Percentiles rank a stretch among this genome's conserved stretches.
Evolutionary conservation across 2,888 invertebrate species (phyloP).

Genomic region (Diarsia brunnea): DNA sequence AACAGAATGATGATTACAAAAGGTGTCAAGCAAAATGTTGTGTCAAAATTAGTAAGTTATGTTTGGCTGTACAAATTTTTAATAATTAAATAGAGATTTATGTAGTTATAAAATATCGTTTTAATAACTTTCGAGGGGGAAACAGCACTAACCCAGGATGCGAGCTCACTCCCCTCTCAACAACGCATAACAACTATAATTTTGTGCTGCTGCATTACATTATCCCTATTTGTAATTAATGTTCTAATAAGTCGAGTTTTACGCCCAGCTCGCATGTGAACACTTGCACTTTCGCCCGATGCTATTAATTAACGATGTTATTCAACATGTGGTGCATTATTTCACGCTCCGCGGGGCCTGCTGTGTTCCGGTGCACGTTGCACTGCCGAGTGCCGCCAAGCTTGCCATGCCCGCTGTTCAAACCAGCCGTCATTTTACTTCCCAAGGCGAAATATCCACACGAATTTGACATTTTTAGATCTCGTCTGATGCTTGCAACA

Average conservation of each 20-base stretch:
- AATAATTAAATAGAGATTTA: no score
- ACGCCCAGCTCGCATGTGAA: slow-evolving; percentile 83
- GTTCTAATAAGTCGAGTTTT: slow-evolving; percentile 78
- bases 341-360: slow-evolving; percentile 80
- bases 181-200: slow-evolving; percentile 61
- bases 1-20: no score
- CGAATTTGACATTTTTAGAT: slow-evolving; percentile 89
- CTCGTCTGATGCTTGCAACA: slow-evolving; percentile 80
- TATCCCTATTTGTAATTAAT: slow-evolving; percentile 69
- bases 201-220: slow-evolving; percentile 42
- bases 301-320: slow-evolving; percentile 86
- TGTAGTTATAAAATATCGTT: no score
- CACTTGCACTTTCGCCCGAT: slow-evolving; percentile 86
- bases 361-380: slow-evolving; percentile 80
- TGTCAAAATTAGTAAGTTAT: no score
- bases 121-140: no score
- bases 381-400: slow-evolving; percentile 58
- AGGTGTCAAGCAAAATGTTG: no score
- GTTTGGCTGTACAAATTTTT: no score
- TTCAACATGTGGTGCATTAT: slow-evolving; percentile 88
- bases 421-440: slow-evolving; percentile 69
- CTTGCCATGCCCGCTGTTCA: slow-evolving; percentile 56
- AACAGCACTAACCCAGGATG: slow-evolving; percentile 16
- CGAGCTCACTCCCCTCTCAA: slow-evolving; percentile 44
- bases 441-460: slow-evolving; percentile 81